Evolutionary conservation across 2,888 invertebrate genomes (phyloP).

Genomic region (Polydrusus tereticollis): DNA sequence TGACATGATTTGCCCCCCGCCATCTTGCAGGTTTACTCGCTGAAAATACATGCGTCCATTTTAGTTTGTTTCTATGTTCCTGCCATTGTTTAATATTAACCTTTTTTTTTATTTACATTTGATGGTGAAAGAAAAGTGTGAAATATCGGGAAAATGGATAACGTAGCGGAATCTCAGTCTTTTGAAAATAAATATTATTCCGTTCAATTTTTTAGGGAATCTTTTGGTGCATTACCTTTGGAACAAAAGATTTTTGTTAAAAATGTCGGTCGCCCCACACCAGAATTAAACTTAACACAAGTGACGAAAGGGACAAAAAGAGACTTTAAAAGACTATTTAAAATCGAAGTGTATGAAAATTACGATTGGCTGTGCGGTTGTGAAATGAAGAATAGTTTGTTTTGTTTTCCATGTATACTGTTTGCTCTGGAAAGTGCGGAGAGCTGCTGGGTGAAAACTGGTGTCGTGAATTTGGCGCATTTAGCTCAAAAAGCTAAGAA

Average conservation of each 20-base stretch:
- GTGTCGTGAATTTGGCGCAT: slow-evolving; percentile 22
- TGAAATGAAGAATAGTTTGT: background rate
- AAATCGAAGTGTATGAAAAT: background rate
- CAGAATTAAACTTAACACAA: background rate
- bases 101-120: too few relatives aligned
- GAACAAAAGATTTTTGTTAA: background rate
- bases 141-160: background rate
- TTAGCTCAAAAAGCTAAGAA: slow-evolving; percentile 37
- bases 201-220: background rate
- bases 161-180: background rate
- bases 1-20: too few relatives aligned
- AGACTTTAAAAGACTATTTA: background rate
- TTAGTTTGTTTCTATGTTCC: too few relatives aligned
- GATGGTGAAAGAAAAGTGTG: background rate
- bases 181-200: background rate
- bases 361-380: background rate
- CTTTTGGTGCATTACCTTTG: background rate
- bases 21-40: too few relatives aligned
- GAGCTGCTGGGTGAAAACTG: background rate
- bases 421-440: background rate
- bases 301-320: background rate
- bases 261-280: background rate
- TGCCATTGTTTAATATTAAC: too few relatives aligned
- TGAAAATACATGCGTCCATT: too few relatives aligned
- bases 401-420: background rate